phyloP scores from a whole-genome alignment of 2,113 vertebrate genomes.

The Thalassoma bifasciatum region DNA sequence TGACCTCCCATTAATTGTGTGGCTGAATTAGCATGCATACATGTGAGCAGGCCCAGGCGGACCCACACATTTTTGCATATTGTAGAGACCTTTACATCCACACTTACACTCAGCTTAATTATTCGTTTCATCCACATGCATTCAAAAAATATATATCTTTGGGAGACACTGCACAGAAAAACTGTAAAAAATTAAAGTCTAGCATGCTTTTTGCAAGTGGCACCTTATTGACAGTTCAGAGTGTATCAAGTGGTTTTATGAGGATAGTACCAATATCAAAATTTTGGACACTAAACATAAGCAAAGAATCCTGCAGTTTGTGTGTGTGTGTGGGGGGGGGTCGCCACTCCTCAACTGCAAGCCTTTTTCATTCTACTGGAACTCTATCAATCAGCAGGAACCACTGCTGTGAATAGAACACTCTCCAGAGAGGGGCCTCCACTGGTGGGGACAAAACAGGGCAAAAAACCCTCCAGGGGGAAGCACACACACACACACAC shows the following conservation, averaged over 20 bases:
- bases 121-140: not conserved
- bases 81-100: not conserved
- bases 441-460: constrained; percentile 43
- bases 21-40: constrained; percentile 15
- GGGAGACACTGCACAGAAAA: not conserved
- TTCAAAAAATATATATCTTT: constrained; percentile 8
- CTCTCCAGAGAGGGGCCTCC: constrained; percentile 47
- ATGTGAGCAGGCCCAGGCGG: constrained; percentile 8
- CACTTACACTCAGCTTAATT: too few species aligned
- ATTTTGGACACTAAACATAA: too few species aligned
- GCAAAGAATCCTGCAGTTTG: too few species aligned
- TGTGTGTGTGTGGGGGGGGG: constrained; percentile 6
- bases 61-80: not conserved
- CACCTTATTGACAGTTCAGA: too few species aligned
- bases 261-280: too few species aligned
- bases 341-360: not conserved
- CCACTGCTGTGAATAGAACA: constrained; percentile 11
- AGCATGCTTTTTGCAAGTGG: not conserved
- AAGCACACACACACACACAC: not conserved
- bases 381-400: constrained; percentile 52
- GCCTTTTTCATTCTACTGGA: constrained; percentile 6
- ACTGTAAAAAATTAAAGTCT: too few species aligned
- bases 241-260: too few species aligned
- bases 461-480: constrained; percentile 26
- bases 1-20: constrained; percentile 51